Conservation (phyloP, 2,888 invertebrate genomes). For the Xylophagus ater region DNA sequence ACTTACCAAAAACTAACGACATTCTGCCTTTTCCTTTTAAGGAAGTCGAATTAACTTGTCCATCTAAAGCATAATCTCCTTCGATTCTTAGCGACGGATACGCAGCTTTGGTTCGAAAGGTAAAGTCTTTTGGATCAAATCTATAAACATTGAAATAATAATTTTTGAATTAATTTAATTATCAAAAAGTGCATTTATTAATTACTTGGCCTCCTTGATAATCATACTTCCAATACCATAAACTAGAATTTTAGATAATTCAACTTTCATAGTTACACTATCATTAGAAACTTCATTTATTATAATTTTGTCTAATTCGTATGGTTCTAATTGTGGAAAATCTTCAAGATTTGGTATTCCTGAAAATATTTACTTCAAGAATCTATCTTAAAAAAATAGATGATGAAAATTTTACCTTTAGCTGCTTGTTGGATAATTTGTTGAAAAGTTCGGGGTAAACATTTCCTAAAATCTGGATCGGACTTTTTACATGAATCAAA, state of each 20-base stretch:
- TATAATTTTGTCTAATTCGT: slow-evolving; percentile 53
- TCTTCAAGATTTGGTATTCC: slow-evolving; percentile 21
- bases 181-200: no score
- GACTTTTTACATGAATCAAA: slow-evolving; percentile 54
- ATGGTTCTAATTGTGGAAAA: slow-evolving; percentile 41
- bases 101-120: slow-evolving; percentile 55
- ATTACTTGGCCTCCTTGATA: slow-evolving; percentile 53
- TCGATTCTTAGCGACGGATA: slow-evolving; percentile 57
- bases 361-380: background rate
- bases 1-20: slow-evolving; percentile 61
- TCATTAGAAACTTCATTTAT: slow-evolving; percentile 59
- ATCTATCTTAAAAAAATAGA: no score
- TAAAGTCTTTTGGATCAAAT: slow-evolving; percentile 55
- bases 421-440: slow-evolving; percentile 53
- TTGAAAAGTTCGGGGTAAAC: slow-evolving; percentile 57
- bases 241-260: slow-evolving; percentile 55
- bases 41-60: slow-evolving; percentile 58
- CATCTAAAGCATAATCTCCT: slow-evolving; percentile 56
- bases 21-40: slow-evolving; percentile 55
- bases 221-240: slow-evolving; percentile 55
- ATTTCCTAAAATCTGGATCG: slow-evolving; percentile 52
- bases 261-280: slow-evolving; percentile 62
- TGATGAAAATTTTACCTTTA: slow-evolving; percentile 40
- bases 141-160: slow-evolving; percentile 34
- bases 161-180: no score